Base-by-base conservation (phyloP, 1,140 invertebrate genomes). In the Penaeus indicus region DNA sequence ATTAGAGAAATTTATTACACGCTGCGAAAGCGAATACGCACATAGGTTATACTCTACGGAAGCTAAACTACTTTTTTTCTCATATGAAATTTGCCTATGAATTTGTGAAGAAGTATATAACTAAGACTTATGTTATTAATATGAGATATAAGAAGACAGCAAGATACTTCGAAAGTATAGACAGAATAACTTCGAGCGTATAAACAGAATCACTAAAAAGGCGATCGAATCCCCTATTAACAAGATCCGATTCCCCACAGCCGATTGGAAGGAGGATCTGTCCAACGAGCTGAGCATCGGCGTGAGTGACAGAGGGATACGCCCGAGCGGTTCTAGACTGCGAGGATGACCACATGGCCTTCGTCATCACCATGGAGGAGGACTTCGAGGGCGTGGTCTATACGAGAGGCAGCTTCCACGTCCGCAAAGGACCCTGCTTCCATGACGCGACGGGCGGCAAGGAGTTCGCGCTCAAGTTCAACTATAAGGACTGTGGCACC, bases 331-430 rank as follows among this genome's bases (percentile, higher is more conserved):
- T 86, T 5, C 85, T 91, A 22, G 88, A 91, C 85, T 91, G 91
- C 82, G 86, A 85, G 27, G 88, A 89, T 47, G 84, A 91, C 19
- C 62, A 84, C 21, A 91, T 92, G 80, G 88, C 89, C 47, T 91
- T 92, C 1, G 92, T 94, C 77, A 90, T 95, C 25, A 92, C 92
- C 90, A 94, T 94, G 0, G 93, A 94, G 18, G 93, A 94, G 22
- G 93, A 94, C 63, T 95, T 95, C 91, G 93, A 93, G 8, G 95
- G 95, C 4, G 94, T 95, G 0, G 94, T 95, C 92, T 95, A 95
- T 90, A 95, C 94, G 0, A 92, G 94, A 81, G 94, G 94, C 25
- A 95, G 93, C 86, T 95, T 94, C 91, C 93, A 95, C 91, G 93
- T 93, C 90, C 91, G 94, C 25, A 88, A 87, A 5, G 91, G 92